These are phyloP conservation scores for Spatula versicolor DNA, from an alignment of 2,797 vertebrate species.

Conservation along the genomic window DNA sequence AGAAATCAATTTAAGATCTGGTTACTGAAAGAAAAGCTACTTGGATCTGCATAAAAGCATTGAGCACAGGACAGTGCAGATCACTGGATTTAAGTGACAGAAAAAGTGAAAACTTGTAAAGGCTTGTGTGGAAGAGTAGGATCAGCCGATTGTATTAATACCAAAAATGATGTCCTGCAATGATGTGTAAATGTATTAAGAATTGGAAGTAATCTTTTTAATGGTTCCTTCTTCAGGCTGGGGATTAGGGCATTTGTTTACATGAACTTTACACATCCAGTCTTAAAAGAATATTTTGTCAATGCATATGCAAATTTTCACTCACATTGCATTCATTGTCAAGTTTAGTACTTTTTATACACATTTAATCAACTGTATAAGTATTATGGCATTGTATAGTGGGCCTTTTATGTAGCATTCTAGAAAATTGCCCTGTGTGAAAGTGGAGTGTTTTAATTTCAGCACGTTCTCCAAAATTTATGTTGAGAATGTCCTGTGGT, in stretches of 20 bases:
- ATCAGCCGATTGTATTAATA: background rate
- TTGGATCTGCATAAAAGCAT: conserved; percentile 1
- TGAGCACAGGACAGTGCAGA: conserved; percentile 19
- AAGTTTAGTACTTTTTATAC: background rate
- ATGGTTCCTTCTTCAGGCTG: background rate
- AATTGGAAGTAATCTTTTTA: background rate
- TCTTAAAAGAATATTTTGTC: background rate
- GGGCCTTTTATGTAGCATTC: rapidly evolving
- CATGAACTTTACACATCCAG: background rate
- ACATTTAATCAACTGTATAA: background rate
- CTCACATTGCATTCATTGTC: background rate
- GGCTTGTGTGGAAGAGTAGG: background rate
- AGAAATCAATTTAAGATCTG: conserved; percentile 20
- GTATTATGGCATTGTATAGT: background rate
- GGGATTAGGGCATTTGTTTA: background rate
- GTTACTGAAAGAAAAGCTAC: conserved; percentile 15
- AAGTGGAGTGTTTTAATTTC: background rate
- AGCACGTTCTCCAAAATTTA: background rate
- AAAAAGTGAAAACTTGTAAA: background rate
- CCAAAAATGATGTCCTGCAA: background rate
- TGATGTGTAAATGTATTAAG: background rate
- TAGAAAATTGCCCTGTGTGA: background rate
- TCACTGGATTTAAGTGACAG: background rate
- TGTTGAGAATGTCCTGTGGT: background rate
- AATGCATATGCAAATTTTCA: background rate